phyloP scores from a whole-genome alignment of 2,888 invertebrate genomes.

The Drosophila engyochracea region DNA sequence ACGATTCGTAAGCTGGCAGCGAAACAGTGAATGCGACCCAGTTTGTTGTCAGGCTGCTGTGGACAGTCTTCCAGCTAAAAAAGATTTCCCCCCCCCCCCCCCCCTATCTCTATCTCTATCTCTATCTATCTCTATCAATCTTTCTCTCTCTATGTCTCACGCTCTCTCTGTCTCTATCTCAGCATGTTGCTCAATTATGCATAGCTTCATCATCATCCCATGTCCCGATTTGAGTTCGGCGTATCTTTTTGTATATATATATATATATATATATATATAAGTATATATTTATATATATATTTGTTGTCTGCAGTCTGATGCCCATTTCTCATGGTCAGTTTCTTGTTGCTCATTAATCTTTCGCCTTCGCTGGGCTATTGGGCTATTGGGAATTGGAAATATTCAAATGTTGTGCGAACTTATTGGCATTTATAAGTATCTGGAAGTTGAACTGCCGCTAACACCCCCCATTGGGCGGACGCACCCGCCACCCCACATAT shows the following conservation, averaged over 20 bases:
- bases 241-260: not conserved
- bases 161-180: not conserved
- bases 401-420: constrained; percentile 60
- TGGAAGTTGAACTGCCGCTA: constrained; percentile 7
- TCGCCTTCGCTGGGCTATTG: constrained; percentile 32
- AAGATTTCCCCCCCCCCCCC: not conserved
- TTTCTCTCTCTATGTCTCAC: not conserved
- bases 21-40: constrained; percentile 35
- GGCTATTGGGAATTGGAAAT: constrained; percentile 23
- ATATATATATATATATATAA: not conserved
- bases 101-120: not conserved
- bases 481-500: not conserved
- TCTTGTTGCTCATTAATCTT: constrained; percentile 68
- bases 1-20: constrained; percentile 43
- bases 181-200: constrained; percentile 33
- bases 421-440: constrained; percentile 33
- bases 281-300: not conserved
- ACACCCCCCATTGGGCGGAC: constrained; percentile 34
- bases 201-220: constrained; percentile 33
- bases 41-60: constrained; percentile 28
- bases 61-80: not conserved
- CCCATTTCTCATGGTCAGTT: constrained; percentile 58
- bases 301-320: constrained; percentile 15
- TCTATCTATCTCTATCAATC: not conserved
- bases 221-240: constrained; percentile 5